Base-by-base conservation (phyloP, 37 sponge, comb jelly and placozoan species). In the Haliclona indistincta region DNA sequence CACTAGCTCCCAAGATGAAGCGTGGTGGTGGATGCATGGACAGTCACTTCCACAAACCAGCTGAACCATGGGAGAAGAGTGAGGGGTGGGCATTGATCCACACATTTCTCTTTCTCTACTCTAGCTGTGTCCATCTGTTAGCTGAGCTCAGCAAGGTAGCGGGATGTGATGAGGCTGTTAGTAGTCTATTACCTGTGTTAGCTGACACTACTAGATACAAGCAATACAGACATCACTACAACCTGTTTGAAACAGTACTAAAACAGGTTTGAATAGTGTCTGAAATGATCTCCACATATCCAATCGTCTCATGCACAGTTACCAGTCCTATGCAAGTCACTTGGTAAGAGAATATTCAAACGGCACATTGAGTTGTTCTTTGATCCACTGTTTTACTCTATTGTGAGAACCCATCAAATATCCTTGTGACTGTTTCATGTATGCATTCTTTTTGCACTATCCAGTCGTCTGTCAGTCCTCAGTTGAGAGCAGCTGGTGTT, bases 21-120 rank as follows among this genome's bases (percentile, higher is more conserved):
- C 73, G 85, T 40, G 89, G 89, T 52, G 91, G 83, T 13, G 90
- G 93, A 23, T 90, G 91, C 52, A 84, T 81, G 80, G 86, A 88
- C 54, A 55, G 77, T 54, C 40, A 73, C 56, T 96, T 89, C 64
- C 87, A 92, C 49, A 89, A 76, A 62, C 85, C 88, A 51, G 70
- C 95, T n/a, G 78, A 94, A 71, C 98, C 86, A 1, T 97, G 98
- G 98, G 95, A 94, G 82, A 81, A 78, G 71, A 84, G 84, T 56
- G 98, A 97, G 45, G 98, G 98, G 61, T 87, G 60, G 42, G 82
- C 76, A 32, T 47, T 47, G 15, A n/a, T n/a, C n/a, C n/a, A n/a
- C n/a, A n/a, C n/a, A n/a, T n/a, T n/a, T n/a, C n/a, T n/a, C n/a
- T n/a, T 58, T 6, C n/a, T 71, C 71, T 43, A 28, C 13, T 65